These are phyloP conservation scores for Charanyca ferruginea DNA, from an alignment of 2,888 invertebrate species.

Conservation along the genomic window DNA sequence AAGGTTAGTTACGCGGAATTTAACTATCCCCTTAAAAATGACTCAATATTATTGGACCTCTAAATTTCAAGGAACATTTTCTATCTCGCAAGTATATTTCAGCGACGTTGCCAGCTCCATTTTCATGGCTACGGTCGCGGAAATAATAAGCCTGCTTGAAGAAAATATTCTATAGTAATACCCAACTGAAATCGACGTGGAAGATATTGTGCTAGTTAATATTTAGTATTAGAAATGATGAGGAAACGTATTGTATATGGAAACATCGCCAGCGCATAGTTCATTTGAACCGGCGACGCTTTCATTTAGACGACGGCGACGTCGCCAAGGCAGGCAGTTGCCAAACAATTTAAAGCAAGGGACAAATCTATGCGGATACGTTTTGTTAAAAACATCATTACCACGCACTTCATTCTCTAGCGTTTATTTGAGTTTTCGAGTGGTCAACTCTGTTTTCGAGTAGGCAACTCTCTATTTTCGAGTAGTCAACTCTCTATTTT, in stretches of 20 bases:
- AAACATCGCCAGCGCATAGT: background rate
- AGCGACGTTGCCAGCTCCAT: background rate
- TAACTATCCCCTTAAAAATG: no score
- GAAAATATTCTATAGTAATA: no score
- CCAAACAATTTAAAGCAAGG: background rate
- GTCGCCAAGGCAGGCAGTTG: background rate
- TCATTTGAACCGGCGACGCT: background rate
- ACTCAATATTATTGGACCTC: background rate
- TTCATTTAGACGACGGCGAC: no score
- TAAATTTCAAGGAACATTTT: background rate
- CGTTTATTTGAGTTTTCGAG: no score
- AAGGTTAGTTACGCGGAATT: no score
- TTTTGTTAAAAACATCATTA: no score
- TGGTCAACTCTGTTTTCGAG: no score
- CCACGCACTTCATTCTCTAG: no score
- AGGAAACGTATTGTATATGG: background rate
- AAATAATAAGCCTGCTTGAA: background rate
- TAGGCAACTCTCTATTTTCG: no score
- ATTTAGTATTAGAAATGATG: background rate
- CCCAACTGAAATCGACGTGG: background rate
- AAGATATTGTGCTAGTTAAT: slow-evolving; percentile 24
- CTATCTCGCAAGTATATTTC: background rate
- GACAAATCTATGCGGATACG: no score
- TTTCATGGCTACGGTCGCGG: background rate
- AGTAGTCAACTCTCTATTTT: no score